These are phyloP conservation scores for Stigmatopora nigra DNA, from an alignment of 2,113 vertebrate species.

Conservation along the genomic window DNA sequence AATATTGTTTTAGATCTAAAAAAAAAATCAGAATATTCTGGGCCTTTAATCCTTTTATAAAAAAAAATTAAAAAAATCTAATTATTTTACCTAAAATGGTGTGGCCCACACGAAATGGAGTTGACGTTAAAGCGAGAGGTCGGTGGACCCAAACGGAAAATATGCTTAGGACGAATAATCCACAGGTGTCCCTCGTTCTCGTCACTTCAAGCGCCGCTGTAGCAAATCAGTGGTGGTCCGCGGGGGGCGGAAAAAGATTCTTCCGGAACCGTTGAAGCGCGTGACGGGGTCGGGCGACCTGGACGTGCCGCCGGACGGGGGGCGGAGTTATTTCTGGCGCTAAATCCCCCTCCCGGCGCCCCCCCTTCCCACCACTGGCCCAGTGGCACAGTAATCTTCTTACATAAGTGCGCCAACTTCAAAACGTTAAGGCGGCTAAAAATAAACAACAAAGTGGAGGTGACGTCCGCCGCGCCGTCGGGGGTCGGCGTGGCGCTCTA, in stretches of 20 bases:
- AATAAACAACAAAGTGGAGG: conserved; percentile 49
- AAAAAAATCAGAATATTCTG: too few species aligned
- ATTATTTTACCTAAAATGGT: too few species aligned
- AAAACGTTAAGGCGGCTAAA: conserved; percentile 54
- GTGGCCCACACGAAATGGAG: too few species aligned
- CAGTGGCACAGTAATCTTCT: conserved; percentile 68
- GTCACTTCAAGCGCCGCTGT: conserved; percentile 1
- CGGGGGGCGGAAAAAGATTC: conserved; percentile 70
- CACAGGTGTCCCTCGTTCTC: background rate
- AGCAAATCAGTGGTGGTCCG: conserved; percentile 39
- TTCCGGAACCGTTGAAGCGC: conserved; percentile 74
- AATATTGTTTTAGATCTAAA: too few species aligned
- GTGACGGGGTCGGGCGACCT: conserved; percentile 71
- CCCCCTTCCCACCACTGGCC: conserved; percentile 28
- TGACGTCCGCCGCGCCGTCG: conserved; percentile 43
- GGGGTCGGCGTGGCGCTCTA: conserved; percentile 59
- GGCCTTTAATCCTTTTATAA: too few species aligned
- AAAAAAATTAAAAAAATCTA: too few species aligned
- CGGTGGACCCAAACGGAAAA: background rate
- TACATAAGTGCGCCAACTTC: conserved; percentile 61
- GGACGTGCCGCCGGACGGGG: conserved; percentile 61
- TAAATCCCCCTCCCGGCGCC: conserved; percentile 22
- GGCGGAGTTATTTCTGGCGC: conserved; percentile 66
- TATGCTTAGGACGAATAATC: background rate
- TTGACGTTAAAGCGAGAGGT: too few species aligned